A percentile compares a stretch with the other conserved stretches of the same genome.
Evolutionary conservation across 2,113 vertebrate genomes (phyloP).

Genomic region (Girardinichthys multiradiatus): DNA sequence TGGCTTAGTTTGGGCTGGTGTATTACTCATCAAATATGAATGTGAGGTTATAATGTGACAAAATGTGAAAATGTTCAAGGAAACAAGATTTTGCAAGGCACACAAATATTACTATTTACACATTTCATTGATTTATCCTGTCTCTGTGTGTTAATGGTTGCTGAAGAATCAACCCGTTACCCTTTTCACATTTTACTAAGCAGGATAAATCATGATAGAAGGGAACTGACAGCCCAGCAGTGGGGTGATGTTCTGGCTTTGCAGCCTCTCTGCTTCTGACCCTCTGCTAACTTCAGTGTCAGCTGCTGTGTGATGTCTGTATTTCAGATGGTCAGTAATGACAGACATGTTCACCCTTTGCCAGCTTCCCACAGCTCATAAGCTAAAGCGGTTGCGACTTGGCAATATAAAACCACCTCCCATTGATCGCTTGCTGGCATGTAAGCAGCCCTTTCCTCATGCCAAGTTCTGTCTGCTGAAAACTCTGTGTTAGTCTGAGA

Average conservation of each 20-base stretch:
- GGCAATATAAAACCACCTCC: not conserved
- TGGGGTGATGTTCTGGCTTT: not conserved
- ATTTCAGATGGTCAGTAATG: slow-evolving; percentile 9
- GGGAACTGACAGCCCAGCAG: not conserved
- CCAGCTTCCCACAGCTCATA: slow-evolving; percentile 11
- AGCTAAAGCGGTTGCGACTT: slow-evolving; percentile 19
- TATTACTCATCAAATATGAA: too few relatives aligned
- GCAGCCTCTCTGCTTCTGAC: too few relatives aligned
- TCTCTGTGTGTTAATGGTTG: too few relatives aligned
- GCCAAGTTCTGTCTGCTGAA: not conserved
- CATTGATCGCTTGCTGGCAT: not conserved
- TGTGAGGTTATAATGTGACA: too few relatives aligned
- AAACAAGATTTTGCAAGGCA: too few relatives aligned
- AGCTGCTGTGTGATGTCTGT: slow-evolving; percentile 45
- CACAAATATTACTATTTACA: too few relatives aligned
- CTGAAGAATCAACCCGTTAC: too few relatives aligned
- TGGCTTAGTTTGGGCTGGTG: too few relatives aligned
- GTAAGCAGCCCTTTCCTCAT: not conserved
- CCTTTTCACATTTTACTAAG: too few relatives aligned
- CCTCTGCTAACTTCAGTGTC: slow-evolving; percentile 32
- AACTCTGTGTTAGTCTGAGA: not conserved
- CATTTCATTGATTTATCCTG: too few relatives aligned
- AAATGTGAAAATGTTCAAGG: too few relatives aligned
- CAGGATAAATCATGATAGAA: too few relatives aligned
- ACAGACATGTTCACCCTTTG: slow-evolving; percentile 12